Evolutionary conservation across 2,888 invertebrate species (phyloP), one percentile per base, ranked within the genome.

Genomic region (Nezara viridula): DNA sequence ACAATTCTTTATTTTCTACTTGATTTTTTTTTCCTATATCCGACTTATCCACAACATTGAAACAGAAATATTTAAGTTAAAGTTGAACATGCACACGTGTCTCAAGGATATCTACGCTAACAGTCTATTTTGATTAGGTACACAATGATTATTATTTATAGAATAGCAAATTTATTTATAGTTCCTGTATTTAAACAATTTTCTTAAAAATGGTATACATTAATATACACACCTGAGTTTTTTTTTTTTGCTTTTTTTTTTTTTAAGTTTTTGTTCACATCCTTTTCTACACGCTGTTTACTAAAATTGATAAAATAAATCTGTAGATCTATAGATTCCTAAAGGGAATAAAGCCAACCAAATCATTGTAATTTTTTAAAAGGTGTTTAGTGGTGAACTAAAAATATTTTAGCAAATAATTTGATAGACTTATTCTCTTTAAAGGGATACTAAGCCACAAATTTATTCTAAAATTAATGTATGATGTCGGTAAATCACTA

Each of bases 61-160:
- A 37, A 37, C 37, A 73, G 16, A 89, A 89, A 85, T 24, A 44
- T 60, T 52, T 89, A 86, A 89, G 89, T 90, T 90, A 88, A 90
- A 90, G 89, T 90, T 90, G 90, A 90, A 89, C 90, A 89, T 90
- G 88, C 81, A 60, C 88, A 52, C 88, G 73, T 47, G 73, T 7
- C 55, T 49, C 44, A 27, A 52, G 73, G 77, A 50, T 55, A 77
- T 90, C 90, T 90, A 90, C 90, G 44, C 90, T 90, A 90, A 90
- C 90, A 90, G 90, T 90, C 90, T 90, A 90, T 90, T 37, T 90
- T 86, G 86, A 90, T 90, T 90, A 90, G 90, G 90, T 90, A 90
- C 90, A 89, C 77, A 89, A 87, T 88, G 86, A 90, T 90, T 85
- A 85, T 86, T 88, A 90, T 90, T 86, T 88, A 90, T 90, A 90